Evolutionary conservation across 2,113 vertebrate species (phyloP), one percentile per base, ranked within the genome.

Genomic region (Microtus pennsylvanicus): DNA sequence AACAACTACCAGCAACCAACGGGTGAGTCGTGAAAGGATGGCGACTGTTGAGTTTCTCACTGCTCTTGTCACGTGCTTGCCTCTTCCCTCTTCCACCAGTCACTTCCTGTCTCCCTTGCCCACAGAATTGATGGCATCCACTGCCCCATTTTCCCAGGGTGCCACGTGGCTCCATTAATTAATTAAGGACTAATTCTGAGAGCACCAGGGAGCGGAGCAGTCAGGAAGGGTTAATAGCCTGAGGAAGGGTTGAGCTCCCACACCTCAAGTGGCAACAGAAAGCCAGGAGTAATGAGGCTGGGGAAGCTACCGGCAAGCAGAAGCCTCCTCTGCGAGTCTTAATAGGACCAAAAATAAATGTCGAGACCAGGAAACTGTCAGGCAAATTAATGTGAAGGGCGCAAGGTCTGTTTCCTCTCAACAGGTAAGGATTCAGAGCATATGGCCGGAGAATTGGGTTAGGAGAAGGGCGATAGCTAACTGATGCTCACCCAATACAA

Each of bases 321-420:
- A 94, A 97, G 80, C 12, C 52, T 86, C 74, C 92, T 89, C 85
- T 77, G 8, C 26, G 17, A 76, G 35, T 91, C 61, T 87, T 81
- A 55, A 88, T 58, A 93, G 82, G 93, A 93, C 69, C 91, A 58
- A 94, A 97, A 95, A 81, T 87, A 75, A 90, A 85, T 35, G 4
- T 14, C 45, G 69, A 87, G 55, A 92, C 61, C 82, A 91, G 81
- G 55, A 87, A 87, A 92, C 87, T 92, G 93, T 92, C 26, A 0
- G 52, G 85, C n/a, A 94, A 93, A 94, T 97, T 45, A 87, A 93
- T 93, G 61, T 28, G 81, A 94, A 88, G n/a, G 85, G 72, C 90
- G 45, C 72, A 90, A 74, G 55, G 81, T 97, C 90, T 96, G 85
- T 89, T 94, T 95, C 67, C 80, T 94, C 47, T 94, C 86, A 87